These are phyloP conservation scores for Ifrita kowaldi DNA, from an alignment of 2,113 vertebrate genomes.

Conservation along the genomic window DNA sequence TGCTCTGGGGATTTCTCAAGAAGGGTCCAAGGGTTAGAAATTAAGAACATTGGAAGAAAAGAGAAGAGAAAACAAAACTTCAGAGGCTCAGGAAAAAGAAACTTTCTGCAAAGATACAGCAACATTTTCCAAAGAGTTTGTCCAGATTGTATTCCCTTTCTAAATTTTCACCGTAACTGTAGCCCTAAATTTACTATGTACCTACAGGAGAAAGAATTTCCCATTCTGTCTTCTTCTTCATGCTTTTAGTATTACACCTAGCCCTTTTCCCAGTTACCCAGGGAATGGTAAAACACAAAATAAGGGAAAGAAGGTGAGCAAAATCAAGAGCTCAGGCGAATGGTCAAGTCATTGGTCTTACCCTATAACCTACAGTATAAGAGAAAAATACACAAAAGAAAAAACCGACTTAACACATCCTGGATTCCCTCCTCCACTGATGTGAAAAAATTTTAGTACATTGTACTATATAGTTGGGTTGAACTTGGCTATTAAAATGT, in stretches of 20 bases:
- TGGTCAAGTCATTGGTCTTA: neutral
- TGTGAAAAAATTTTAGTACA: neutral
- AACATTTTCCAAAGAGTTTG: neutral
- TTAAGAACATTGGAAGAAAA: neutral
- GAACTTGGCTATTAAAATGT: neutral
- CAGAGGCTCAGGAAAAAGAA: neutral
- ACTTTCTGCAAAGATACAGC: neutral
- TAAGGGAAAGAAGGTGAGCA: neutral
- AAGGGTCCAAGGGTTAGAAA: neutral
- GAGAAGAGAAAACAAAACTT: neutral
- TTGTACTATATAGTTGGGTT: neutral
- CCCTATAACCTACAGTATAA: neutral
- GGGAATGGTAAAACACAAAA: neutral
- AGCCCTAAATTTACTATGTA: neutral
- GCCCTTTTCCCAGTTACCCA: neutral
- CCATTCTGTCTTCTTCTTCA: neutral
- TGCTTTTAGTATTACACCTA: neutral
- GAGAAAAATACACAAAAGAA: neutral
- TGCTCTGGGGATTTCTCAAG: neutral
- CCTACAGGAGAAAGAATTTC: neutral
- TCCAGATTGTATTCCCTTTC: neutral
- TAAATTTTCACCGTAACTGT: neutral
- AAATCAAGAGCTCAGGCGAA: neutral
- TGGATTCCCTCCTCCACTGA: neutral
- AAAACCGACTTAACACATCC: neutral